Conservation (phyloP, 2,888 invertebrate species). For the Hololepta plana region DNA sequence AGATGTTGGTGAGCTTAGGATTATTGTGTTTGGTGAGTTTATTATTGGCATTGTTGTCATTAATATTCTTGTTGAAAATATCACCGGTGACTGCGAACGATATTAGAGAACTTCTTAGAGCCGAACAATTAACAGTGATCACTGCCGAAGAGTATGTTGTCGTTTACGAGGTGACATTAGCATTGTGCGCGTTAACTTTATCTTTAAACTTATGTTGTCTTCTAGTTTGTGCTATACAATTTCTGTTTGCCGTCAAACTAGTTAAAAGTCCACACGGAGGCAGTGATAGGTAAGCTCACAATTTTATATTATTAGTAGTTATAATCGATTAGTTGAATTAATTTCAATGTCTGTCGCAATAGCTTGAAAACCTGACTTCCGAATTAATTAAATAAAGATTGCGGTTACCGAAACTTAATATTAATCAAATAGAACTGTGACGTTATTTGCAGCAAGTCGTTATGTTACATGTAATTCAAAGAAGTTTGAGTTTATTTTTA, state of each 20-base stretch:
- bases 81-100: conserved; percentile 48
- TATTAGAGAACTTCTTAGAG: conserved; percentile 33
- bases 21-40: conserved; percentile 72
- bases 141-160: conserved; percentile 67
- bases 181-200: conserved; percentile 73
- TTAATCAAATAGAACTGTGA: too few species aligned
- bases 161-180: conserved; percentile 82
- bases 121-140: conserved; percentile 36
- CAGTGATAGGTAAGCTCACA: conserved; percentile 42
- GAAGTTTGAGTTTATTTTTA: too few species aligned
- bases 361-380: too few species aligned
- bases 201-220: conserved; percentile 81
- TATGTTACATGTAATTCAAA: too few species aligned
- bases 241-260: conserved; percentile 83
- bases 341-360: too few species aligned
- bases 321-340: too few species aligned
- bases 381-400: too few species aligned
- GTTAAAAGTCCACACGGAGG: conserved; percentile 70
- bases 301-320: too few species aligned
- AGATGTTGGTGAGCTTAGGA: conserved; percentile 72
- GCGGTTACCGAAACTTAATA: too few species aligned
- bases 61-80: conserved; percentile 72
- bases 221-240: conserved; percentile 85
- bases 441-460: too few species aligned
- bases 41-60: conserved; percentile 61